Base-by-base conservation (phyloP, 2,888 invertebrate species). In the Conomelus anceps region DNA sequence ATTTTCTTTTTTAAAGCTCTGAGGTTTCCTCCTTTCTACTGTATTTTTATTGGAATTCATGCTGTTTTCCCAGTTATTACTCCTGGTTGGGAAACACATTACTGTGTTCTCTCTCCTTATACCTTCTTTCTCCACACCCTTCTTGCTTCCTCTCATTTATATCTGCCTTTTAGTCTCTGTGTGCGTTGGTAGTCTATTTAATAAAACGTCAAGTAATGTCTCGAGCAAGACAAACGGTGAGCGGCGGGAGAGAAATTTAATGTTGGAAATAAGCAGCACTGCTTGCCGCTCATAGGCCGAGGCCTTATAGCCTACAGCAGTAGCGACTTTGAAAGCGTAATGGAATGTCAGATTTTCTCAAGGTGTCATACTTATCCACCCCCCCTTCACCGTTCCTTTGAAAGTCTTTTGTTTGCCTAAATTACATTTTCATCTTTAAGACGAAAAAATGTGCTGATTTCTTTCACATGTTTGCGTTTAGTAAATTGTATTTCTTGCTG, bases 61-160 rank as follows among this genome's bases (percentile, higher is more conserved):
- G 20, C 13, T 63, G n/a, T 63, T n/a, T 63, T n/a, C 63, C 3
- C n/a, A n/a, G n/a, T n/a, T n/a, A n/a, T n/a, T n/a, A 63, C 63
- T 63, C 63, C 20, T 63, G 63, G n/a, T 63, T n/a, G 20, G 63
- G 7, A 63, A 63, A 63, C 26, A 26, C 63, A 63, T n/a, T 63
- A 63, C 86, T 63, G 87, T 87, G n/a, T n/a, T n/a, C 29, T 86
- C 87, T 26, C 88, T 89, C 87, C 89, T 86, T 23, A 86, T 26
- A 29, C 41, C 26, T 29, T 88, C 88, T 89, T 85, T 87, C 89
- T 29, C 89, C 88, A 22, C 89, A 86, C 86, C 22, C 63, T 87
- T 84, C 23, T 88, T 41, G 24, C 23, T 87, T 24, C 34, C 86
- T 9, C 3, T 87, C 26, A 20, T 13, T 63, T n/a, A n/a, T n/a